A percentile compares a stretch with the other conserved stretches of the same genome.
phyloP scores from a whole-genome alignment of 2,888 invertebrate genomes.

The Macrosoma leucophasiata region DNA sequence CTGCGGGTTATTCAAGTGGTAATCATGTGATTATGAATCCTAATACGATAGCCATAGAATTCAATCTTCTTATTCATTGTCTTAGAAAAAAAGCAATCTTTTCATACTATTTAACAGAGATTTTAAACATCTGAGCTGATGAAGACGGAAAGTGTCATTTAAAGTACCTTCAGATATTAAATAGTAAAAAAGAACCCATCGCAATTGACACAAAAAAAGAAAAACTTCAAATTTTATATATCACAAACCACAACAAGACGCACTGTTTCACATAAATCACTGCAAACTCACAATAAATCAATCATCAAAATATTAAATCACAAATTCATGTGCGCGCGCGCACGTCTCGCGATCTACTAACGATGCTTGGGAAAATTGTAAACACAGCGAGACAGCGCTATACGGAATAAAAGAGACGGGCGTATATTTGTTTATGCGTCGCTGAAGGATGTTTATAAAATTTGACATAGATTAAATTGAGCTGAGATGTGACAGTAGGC shows the following conservation, averaged over 20 bases:
- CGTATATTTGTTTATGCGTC: constrained; percentile 37
- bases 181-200: constrained; percentile 29
- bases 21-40: no score
- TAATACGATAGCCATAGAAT: no score
- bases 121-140: no score
- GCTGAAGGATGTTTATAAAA: constrained; percentile 32
- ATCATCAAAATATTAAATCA: constrained; percentile 29
- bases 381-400: constrained; percentile 43
- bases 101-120: no score
- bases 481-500: constrained; percentile 4
- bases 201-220: constrained; percentile 33
- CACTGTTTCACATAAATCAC: constrained; percentile 25
- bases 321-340: constrained; percentile 40
- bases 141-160: no score
- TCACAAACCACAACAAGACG: constrained; percentile 29
- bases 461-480: constrained; percentile 31
- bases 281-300: constrained; percentile 27
- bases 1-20: no score
- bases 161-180: no score
- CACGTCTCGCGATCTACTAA: constrained; percentile 41
- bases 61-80: no score
- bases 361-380: constrained; percentile 48
- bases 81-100: no score
- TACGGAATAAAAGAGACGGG: constrained; percentile 35
- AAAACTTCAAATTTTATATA: constrained; percentile 28